A percentile compares a stretch with the other conserved stretches of the same genome.
These are phyloP conservation scores for Austrofundulus limnaeus DNA, from an alignment of 2,113 vertebrate species.

Conservation along the genomic window DNA sequence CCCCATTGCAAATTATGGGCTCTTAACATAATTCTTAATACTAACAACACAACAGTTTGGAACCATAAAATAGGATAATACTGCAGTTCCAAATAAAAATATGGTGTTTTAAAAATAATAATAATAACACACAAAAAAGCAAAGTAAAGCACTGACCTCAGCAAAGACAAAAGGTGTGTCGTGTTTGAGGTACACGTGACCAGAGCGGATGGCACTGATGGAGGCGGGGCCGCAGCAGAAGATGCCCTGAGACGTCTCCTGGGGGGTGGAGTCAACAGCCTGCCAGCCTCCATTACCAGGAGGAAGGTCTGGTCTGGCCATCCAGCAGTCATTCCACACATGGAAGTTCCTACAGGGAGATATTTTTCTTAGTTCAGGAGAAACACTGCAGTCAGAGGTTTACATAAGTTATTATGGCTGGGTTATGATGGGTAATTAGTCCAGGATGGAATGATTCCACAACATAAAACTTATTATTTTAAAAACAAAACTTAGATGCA, in stretches of 20 bases:
- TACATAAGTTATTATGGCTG: too few relatives aligned
- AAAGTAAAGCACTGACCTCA: conserved; percentile 83
- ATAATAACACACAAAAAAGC: too few relatives aligned
- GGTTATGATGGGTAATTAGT: too few relatives aligned
- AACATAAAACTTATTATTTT: too few relatives aligned
- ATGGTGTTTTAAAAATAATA: too few relatives aligned
- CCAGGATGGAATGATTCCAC: too few relatives aligned
- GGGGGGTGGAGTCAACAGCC: conserved; percentile 84
- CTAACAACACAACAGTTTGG: neutral
- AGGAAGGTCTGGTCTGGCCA: conserved; percentile 87
- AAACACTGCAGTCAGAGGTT: too few relatives aligned
- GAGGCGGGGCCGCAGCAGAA: conserved; percentile 91
- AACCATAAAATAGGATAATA: too few relatives aligned
- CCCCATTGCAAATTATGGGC: neutral
- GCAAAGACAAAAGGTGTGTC: conserved; percentile 90
- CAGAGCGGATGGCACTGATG: conserved; percentile 84
- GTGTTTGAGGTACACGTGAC: conserved; percentile 87
- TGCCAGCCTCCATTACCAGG: conserved; percentile 85
- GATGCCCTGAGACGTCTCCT: conserved; percentile 90
- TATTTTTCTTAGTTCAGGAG: neutral
- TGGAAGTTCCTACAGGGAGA: conserved; percentile 89
- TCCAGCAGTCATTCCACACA: conserved; percentile 95
- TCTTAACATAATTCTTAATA: neutral
- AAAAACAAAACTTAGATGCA: too few relatives aligned
- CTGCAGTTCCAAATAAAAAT: neutral